Percentiles rank a stretch among this genome's conserved stretches.
Evolutionary conservation across 2,888 invertebrate species (phyloP).

Genomic region (Cynaeus angustus): DNA sequence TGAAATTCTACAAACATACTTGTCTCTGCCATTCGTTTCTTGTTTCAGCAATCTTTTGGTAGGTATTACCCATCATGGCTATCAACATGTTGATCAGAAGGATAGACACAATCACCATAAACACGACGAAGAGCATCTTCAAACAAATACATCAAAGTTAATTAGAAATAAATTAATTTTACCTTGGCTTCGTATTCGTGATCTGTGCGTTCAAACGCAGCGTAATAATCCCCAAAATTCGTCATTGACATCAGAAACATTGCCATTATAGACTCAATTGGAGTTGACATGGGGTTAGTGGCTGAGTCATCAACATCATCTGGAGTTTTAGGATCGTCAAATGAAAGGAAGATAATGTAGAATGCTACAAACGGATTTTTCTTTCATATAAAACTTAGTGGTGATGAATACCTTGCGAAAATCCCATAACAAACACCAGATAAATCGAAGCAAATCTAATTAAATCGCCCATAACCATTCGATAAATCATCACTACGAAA

Average conservation of each 20-base stretch:
- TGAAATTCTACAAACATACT: slow-evolving; percentile 71
- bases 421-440: slow-evolving; percentile 96
- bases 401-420: slow-evolving; percentile 90
- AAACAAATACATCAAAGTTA: slow-evolving; percentile 25
- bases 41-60: slow-evolving; percentile 97
- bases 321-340: slow-evolving; percentile 87
- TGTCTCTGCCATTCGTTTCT: slow-evolving; percentile 98
- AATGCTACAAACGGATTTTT: slow-evolving; percentile 77
- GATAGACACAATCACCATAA: slow-evolving; percentile 97
- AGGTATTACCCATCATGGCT: slow-evolving; percentile 99
- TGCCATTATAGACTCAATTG: slow-evolving; percentile 95
- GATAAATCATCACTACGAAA: slow-evolving; percentile 99
- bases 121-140: slow-evolving; percentile 91
- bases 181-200: slow-evolving; percentile 94
- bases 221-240: slow-evolving; percentile 96
- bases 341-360: slow-evolving; percentile 92
- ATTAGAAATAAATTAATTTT: slow-evolving; percentile 50
- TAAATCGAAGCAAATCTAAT: slow-evolving; percentile 97
- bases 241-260: slow-evolving; percentile 99
- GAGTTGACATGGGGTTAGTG: slow-evolving; percentile 91
- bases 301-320: slow-evolving; percentile 88
- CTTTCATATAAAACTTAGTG: neutral
- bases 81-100: slow-evolving; percentile 98
- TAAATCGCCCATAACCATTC: slow-evolving; percentile 98
- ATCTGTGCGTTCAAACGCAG: slow-evolving; percentile 90